Percentiles rank a stretch among this genome's conserved stretches.
These are phyloP conservation scores for Microplitis demolitor DNA, from an alignment of 1,140 invertebrate species.

Conservation along the genomic window DNA sequence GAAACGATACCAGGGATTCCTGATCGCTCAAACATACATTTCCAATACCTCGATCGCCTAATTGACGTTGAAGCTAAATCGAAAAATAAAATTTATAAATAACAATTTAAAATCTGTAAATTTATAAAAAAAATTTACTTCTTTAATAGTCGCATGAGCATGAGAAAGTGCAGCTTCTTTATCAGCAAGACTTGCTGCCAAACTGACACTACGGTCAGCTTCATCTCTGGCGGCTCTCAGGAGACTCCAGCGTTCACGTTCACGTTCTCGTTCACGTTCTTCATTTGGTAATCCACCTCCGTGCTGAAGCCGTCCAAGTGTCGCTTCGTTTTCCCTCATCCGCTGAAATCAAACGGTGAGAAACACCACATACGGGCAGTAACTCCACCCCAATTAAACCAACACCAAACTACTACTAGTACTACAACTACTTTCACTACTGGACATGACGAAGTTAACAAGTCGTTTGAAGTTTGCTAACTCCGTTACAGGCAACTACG, in stretches of 20 bases:
- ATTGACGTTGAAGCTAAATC: constrained; percentile 61
- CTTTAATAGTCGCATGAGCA: constrained; percentile 80
- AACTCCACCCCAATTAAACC: constrained; percentile 48
- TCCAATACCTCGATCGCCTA: constrained; percentile 63
- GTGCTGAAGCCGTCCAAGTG: constrained; percentile 66
- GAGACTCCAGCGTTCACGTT: constrained; percentile 86
- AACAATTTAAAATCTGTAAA: background rate
- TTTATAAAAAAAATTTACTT: constrained; percentile 61
- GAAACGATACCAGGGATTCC: constrained; percentile 57
- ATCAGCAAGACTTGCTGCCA: constrained; percentile 84
- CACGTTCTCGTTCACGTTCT: constrained; percentile 79
- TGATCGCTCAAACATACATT: constrained; percentile 65
- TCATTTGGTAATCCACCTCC: constrained; percentile 51
- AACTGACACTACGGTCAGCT: constrained; percentile 81
- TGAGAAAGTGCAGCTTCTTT: constrained; percentile 84
- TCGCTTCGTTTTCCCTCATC: constrained; percentile 77
- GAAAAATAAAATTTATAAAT: background rate
- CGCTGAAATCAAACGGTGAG: constrained; percentile 65
- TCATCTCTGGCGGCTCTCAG: constrained; percentile 87
- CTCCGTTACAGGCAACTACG: no score
- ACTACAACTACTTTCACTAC: background rate
- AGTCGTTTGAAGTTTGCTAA: background rate
- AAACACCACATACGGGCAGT: constrained; percentile 65
- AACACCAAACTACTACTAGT: constrained; percentile 11
- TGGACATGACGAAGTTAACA: background rate